Base-by-base conservation (phyloP, 1,140 invertebrate genomes). In the Mercenaria mercenaria region DNA sequence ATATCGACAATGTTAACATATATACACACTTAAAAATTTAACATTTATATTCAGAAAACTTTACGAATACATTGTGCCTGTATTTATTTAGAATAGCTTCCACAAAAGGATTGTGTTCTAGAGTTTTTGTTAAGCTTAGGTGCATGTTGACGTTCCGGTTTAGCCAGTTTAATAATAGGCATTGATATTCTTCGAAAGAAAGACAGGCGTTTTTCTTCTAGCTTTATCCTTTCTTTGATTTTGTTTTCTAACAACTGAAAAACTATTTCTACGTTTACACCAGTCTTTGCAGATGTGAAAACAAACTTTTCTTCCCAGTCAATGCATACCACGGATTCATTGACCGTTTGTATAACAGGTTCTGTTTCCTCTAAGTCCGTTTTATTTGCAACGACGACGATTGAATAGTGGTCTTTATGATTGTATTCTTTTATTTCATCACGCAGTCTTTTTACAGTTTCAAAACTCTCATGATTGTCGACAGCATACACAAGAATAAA, bases 401-500 rank as follows among this genome's bases (percentile, higher is more conserved):
- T 92, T 18, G 91, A 91, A 0, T 90, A 90, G 32, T 91, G 79
- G 13, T 72, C 72, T 18, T 88, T 52, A 29, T 89, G 59, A 72
- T 91, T 81, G 41, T 91, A 87, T n/a, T 86, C 90, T 37, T 92
- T 67, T 32, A 94, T 92, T 76, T 92, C 87, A 43, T 93, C 90
- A 18, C 93, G 64, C 15, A 94, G 86, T 18, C 32, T 20, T 13
- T 86, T 91, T 3, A 93, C 97, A 97, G 89, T 88, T 74, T 98
- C 97, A 93, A 99, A 99, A 18, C 98, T 98, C 26, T 96, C 96
- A 0, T 97, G 96, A 94, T 98, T 97, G 50, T 97, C 98, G 18
- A 98, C 97, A 87, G 98, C 98, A 95, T 98, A 99, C 13, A 99
- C 98, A 29, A 99, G 96, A 64, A 99, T 97, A 94, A 99, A 99